Base-by-base conservation (phyloP, 2,888 invertebrate genomes). In the Perdita meconis region DNA sequence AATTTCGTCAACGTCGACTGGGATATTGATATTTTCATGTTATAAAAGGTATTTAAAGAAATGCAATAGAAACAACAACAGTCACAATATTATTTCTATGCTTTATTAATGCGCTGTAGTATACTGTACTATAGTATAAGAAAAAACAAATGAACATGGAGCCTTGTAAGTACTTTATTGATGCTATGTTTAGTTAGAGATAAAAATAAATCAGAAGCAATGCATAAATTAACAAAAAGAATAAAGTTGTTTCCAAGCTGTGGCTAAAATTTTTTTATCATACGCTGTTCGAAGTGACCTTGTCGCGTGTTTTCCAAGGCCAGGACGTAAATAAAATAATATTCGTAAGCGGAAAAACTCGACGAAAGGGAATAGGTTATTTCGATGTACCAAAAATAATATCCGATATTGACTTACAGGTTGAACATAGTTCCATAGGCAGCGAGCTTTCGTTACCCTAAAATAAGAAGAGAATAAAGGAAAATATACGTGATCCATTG, bases 1-100 rank as follows among this genome's bases (percentile, higher is more conserved):
- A 93, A 99, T 98, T 94, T 99, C 99, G 94, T 99, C 99, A 83
- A 98, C 98, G 94, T 99, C 99, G 94, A 99, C 98, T 98, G 26
- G 13, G 42, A 65, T 12, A 76, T 47, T 16, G 38, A 72, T 34
- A 66, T 44, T 61, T 63, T 55, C 0, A 36, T 24, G n/a, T n/a
- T n/a, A n/a, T n/a, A n/a, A 16, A 36, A 24, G 67, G 24, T 34
- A 22, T 24, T n/a, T 44, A 34, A 22, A 13, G 40, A 0, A 22
- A 47, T 26, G 38, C 10, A 53, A 24, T 16, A 22, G 19, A 16
- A 8, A 26, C 30, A 65, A 1, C 0, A 30, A 61, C 12, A 34
- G 19, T 53, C n/a, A 0, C 24, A 19, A 30, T 47, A 38, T 51
- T 19, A 2, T 16, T 12, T 36, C 5, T 16, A 47, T 34, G 16